These are phyloP conservation scores for Lamprotornis superbus DNA, from an alignment of 2,113 vertebrate genomes.

Conservation along the genomic window DNA sequence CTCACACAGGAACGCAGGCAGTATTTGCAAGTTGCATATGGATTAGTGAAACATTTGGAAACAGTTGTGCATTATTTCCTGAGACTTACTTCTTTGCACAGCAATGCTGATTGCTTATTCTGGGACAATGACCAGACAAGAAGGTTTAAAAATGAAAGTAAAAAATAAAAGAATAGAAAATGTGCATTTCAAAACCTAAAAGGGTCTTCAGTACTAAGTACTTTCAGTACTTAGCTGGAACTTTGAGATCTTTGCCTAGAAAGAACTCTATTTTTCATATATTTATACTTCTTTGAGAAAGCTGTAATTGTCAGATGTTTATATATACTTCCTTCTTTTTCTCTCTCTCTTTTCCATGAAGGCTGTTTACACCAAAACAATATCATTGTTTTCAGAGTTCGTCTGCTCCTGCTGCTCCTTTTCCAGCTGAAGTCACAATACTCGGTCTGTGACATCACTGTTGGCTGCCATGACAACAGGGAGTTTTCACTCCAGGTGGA, in stretches of 20 bases:
- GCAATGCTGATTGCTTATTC: neutral
- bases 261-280: neutral
- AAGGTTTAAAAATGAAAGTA: neutral
- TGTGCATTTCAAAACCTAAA: neutral
- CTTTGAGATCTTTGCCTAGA: neutral
- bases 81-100: neutral
- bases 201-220: neutral
- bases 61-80: neutral
- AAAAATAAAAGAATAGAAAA: neutral
- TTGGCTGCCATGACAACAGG: neutral
- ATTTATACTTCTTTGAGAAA: neutral
- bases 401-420: neutral
- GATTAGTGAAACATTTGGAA: constrained; percentile 39
- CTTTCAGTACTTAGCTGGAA: neutral
- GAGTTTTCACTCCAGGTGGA: constrained; percentile 34
- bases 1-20: neutral
- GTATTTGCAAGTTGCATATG: neutral
- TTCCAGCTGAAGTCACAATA: constrained; percentile 26
- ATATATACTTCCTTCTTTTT: neutral
- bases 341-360: neutral
- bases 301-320: neutral
- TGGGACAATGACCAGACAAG: neutral
- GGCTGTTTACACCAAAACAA: constrained; percentile 18
- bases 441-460: neutral
- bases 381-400: constrained; percentile 8